A percentile compares a stretch with the other conserved stretches of the same genome.
Evolutionary conservation across 2,113 vertebrate genomes (phyloP).

Genomic region (Ciconia boyciana): DNA sequence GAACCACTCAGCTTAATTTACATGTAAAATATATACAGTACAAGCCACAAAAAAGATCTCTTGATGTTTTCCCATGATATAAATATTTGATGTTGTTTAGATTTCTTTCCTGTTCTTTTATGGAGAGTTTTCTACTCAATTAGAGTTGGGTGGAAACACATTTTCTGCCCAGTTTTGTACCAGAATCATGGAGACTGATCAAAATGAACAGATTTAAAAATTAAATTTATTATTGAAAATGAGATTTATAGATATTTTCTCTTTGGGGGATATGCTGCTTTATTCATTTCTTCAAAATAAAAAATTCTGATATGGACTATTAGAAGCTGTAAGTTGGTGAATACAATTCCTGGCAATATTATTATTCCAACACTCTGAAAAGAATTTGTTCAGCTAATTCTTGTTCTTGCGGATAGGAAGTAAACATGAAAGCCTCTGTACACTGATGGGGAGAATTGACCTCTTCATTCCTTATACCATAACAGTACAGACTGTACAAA

Average conservation of each 20-base stretch:
- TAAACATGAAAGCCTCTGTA: constrained; percentile 14
- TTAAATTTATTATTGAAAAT: constrained; percentile 53
- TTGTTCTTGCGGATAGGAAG: not conserved
- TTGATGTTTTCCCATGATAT: constrained; percentile 58
- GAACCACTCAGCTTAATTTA: constrained; percentile 46
- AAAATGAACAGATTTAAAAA: constrained; percentile 35
- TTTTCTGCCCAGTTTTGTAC: constrained; percentile 32
- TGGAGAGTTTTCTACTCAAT: constrained; percentile 36
- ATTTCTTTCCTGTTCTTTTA: constrained; percentile 43
- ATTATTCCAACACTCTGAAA: constrained; percentile 12
- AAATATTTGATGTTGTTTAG: constrained; percentile 71
- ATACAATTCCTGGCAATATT: constrained; percentile 37
- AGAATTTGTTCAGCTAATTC: constrained; percentile 45
- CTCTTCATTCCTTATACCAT: not conserved
- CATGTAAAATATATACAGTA: constrained; percentile 49
- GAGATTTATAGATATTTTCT: constrained; percentile 50
- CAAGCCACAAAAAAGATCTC: constrained; percentile 22
- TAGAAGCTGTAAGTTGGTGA: constrained; percentile 23
- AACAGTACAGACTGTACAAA: not conserved
- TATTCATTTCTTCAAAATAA: constrained; percentile 28
- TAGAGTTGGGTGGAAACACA: constrained; percentile 9
- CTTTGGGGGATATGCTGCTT: not conserved
- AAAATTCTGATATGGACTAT: constrained; percentile 24
- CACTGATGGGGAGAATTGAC: not conserved
- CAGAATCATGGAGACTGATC: constrained; percentile 20